Base-by-base conservation (phyloP, 2,888 invertebrate species). In the Euphydryas editha region DNA sequence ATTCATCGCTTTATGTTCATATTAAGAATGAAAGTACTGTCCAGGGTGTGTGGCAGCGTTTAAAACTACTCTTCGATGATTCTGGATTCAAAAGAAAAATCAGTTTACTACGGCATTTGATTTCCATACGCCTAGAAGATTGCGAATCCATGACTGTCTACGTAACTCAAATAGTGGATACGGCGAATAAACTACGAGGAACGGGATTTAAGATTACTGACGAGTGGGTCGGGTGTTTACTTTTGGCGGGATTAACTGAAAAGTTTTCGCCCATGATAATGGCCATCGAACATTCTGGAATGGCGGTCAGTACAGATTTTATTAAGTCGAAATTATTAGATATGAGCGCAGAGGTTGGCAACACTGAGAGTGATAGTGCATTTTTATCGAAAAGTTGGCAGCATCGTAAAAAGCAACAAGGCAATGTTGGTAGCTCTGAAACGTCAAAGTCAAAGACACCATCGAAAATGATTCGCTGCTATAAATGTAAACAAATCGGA, bases 201-300 rank as follows among this genome's bases (percentile, higher is more conserved):
- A 71, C 67, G 15, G 71, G 70, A 15, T 76, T 75, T 57, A 30
- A 60, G 1, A 72, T 75, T 0, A 71, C 59, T 20, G 73, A 73
- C 46, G 71, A 74, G 57, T 73, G 73, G 76, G 55, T 71, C n/a
- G 75, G 66, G 44, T 72, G 63, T 11, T 44, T 72, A 37, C 37
- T 75, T 30, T 65, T 73, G 49, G 73, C 72, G 6, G 72, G 72
- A 59, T 62, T 75, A 46, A 47, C 69, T 36, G 71, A 76, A 65
- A 68, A 67, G 49, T 73, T 57, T 65, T 60, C 63, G 3, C 72
- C 72, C 0, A 74, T 74, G 73, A 72, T 75, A 20, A 72, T 72
- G 72, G 75, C 72, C 30, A 30, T 30, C 5, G 30, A 30, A 30
- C 30, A 30, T 2, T 30, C 30, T 30, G 4, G 30, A 7, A 66